Percentiles rank a stretch among this genome's conserved stretches.
phyloP scores from a whole-genome alignment of 92 coral and sea anemone species.

The Epizoanthus ramosus region DNA sequence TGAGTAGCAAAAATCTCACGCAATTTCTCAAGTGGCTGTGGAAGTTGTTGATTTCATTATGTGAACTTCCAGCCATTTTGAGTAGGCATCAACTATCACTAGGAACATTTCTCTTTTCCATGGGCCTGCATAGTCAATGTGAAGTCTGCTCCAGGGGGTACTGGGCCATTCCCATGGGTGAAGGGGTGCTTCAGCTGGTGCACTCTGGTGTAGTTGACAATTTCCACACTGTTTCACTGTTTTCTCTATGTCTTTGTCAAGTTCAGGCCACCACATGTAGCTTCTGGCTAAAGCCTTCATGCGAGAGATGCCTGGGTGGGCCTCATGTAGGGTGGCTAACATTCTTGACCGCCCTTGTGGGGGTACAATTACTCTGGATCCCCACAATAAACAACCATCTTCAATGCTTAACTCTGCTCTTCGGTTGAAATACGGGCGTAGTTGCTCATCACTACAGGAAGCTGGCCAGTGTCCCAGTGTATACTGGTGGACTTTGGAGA shows the following conservation, averaged over 20 bases:
- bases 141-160: neutral
- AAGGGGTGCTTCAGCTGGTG: slow-evolving; percentile 1
- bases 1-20: slow-evolving; percentile 49
- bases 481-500: slow-evolving; percentile 20
- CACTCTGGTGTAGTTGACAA: slow-evolving; percentile 49
- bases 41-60: slow-evolving; percentile 45
- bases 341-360: slow-evolving; percentile 38
- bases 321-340: slow-evolving; percentile 40
- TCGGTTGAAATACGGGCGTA: no score
- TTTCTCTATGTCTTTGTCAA: slow-evolving; percentile 36
- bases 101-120: slow-evolving; percentile 37
- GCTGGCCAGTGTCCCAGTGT: slow-evolving; percentile 1
- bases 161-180: no score
- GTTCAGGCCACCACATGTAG: slow-evolving; percentile 35
- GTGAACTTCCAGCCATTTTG: slow-evolving; percentile 53
- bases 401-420: slow-evolving; percentile 47
- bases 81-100: slow-evolving; percentile 40
- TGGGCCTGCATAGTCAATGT: slow-evolving; percentile 47
- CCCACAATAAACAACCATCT: slow-evolving; percentile 71
- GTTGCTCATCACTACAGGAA: slow-evolving; percentile 3
- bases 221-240: slow-evolving; percentile 33
- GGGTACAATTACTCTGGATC: slow-evolving; percentile 48
- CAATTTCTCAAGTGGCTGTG: slow-evolving; percentile 48
- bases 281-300: slow-evolving; percentile 33
- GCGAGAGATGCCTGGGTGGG: slow-evolving; percentile 55